Conservation (phyloP, 2,797 vertebrate species). For the Ficedula albicollis region DNA sequence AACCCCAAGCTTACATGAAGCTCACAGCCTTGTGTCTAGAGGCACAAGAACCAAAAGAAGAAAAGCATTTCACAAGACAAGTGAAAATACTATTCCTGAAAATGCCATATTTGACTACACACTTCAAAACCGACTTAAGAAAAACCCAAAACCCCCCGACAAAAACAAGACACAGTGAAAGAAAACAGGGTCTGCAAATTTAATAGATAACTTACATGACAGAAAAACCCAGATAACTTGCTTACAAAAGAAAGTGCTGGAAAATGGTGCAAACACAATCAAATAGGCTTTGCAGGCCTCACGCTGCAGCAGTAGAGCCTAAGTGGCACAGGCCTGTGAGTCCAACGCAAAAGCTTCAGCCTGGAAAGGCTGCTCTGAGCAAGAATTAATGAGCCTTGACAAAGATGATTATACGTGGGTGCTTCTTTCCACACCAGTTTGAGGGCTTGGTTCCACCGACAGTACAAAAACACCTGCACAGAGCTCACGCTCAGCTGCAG, state of each 20-base stretch:
- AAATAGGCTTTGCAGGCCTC: neutral
- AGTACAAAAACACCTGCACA: neutral
- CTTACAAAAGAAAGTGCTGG: neutral
- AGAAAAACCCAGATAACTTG: neutral
- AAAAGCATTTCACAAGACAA: neutral
- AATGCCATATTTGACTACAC: fast-evolving
- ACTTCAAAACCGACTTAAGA: neutral
- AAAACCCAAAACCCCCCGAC: neutral
- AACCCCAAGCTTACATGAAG: neutral
- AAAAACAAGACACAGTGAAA: neutral
- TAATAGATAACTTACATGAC: neutral
- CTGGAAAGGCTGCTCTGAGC: neutral
- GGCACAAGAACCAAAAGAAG: neutral
- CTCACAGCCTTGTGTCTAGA: neutral
- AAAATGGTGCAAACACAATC: neutral
- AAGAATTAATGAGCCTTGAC: neutral
- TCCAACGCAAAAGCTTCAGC: neutral
- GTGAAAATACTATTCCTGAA: neutral
- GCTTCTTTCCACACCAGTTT: neutral
- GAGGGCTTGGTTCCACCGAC: neutral
- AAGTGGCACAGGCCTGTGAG: neutral
- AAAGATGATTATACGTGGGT: neutral
- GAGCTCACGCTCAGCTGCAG: neutral
- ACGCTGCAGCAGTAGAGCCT: fast-evolving
- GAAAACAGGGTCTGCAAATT: neutral